Evolutionary conservation across 2,888 invertebrate species (phyloP), one percentile per base, ranked within the genome.

Genomic region (Apamea epomidion): DNA sequence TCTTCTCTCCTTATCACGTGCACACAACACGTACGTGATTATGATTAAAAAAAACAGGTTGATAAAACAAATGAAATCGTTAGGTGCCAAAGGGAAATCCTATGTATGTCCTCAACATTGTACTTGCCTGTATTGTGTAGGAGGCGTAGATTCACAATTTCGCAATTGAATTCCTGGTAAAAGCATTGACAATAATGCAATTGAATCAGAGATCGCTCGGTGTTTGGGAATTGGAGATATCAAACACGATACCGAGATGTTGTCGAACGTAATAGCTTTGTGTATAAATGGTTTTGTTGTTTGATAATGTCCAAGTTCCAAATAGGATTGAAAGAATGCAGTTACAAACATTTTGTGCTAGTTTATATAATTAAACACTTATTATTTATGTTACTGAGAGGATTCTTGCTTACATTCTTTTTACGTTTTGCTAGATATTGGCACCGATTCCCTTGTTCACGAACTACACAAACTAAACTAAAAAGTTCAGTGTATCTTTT

Each of bases 121-220:
- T 65, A 32, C 54, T 54, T 54, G 21, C 5, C 1, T 51, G 54
- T 12, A 73, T 45, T 29, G 16, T 80, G 18, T 62, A 14, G 45
- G 18, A 29, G 21, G 10, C 25, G n/a, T 7, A 80, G 48, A 54
- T 58, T 70, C 54, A 32, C 68, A 68, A 80, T 73, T 69, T 65
- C 71, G 48, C 51, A 60, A 21, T 76, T 73, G 70, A 71, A 79
- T 80, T 81, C 60, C 48, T 68, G 12, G 87, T 88, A 86, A 88
- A 86, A 82, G 86, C 68, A 86, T 88, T 77, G 76, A 51, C 87
- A 83, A 74, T 86, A 81, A 79, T 83, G 80, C 77, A 76, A 79
- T 88, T 80, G 80, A 70, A 75, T 82, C 74, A 12, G 71, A 62
- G 58, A 54, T 74, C 37, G 69, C 64, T 62, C 51, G 29, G 45